Evolutionary conservation across 2,797 vertebrate species (phyloP), one percentile per base, ranked within the genome.

Genomic region (Dipus sagitta): DNA sequence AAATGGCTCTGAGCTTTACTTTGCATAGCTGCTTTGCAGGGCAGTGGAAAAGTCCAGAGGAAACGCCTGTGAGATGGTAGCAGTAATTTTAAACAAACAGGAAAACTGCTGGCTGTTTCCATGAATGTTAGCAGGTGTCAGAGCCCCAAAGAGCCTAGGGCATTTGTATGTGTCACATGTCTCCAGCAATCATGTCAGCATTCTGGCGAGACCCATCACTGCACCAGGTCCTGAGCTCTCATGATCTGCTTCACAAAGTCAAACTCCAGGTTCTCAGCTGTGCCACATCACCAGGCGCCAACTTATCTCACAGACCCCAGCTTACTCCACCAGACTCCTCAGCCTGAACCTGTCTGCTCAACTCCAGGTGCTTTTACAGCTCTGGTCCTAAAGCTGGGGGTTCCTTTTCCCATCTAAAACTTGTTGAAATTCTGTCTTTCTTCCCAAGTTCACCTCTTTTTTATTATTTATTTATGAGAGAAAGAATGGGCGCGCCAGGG

Each of bases 381-480:
- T 90, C 78, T 58, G 34, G n/a, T 62, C 72, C 58, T 77, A 24
- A n/a, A 64, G 10, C 23, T 67, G 72, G 72, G 70, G 82, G 9
- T 11, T 26, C 62, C 80, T 10, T 62, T 58, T 14, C 30, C 62
- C 79, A 77, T 54, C 67, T 80, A 10, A 21, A 76, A 74, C 79
- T 86, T 72, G 60, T 14, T 88, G 52, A 89, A 92, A 95, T 85
- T 47, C 65, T 42, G 18, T 68, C 72, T 64, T 23, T 84, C 81
- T 94, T 76, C 24, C 65, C 60, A 90, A 86, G 23, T 75, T 54
- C 87, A 47, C 47, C 47, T 47, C 47, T 47, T 47, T 47, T 47
- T 47, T 9, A 47, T 47, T 47, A 47, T 47, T 47, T 47, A 47
- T 11, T 47, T 47, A 10, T 47, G 47, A 9, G 47, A 47, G 6